Conservation (phyloP, 1,140 invertebrate genomes). For the Bombus vancouverensis region DNA sequence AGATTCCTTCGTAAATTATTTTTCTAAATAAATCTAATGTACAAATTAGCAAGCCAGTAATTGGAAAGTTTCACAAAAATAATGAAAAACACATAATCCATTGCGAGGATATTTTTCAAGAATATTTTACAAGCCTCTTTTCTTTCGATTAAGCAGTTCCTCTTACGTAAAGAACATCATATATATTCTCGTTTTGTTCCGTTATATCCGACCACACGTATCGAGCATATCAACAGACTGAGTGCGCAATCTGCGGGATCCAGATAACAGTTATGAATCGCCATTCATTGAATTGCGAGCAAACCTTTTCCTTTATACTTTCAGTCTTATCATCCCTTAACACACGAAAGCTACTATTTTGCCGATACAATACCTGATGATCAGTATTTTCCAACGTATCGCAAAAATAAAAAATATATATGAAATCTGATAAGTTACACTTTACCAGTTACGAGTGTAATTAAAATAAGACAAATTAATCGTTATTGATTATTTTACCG, state of each 20-base stretch:
- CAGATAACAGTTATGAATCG: slow-evolving; percentile 71
- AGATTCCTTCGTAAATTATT: background rate
- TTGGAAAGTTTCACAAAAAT: too few species aligned
- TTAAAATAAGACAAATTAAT: background rate
- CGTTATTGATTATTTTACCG: too few species aligned
- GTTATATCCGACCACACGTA: slow-evolving; percentile 38
- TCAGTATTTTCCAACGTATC: background rate
- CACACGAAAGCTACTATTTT: background rate
- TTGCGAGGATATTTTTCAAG: too few species aligned
- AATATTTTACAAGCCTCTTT: background rate
- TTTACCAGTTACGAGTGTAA: background rate
- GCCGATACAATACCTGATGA: background rate
- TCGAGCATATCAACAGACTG: slow-evolving; percentile 56
- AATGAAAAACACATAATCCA: too few species aligned
- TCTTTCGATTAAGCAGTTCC: background rate
- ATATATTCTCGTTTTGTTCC: background rate
- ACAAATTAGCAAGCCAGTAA: fast-evolving
- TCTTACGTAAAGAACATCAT: background rate
- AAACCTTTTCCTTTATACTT: background rate
- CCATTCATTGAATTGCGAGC: slow-evolving; percentile 70
- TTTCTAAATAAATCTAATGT: too few species aligned
- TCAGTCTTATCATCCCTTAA: background rate
- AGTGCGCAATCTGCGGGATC: slow-evolving; percentile 69
- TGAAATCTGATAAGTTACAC: background rate
- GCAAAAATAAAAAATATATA: background rate